Conservation (phyloP, 1,140 invertebrate species). For the Triops longicaudatus region DNA sequence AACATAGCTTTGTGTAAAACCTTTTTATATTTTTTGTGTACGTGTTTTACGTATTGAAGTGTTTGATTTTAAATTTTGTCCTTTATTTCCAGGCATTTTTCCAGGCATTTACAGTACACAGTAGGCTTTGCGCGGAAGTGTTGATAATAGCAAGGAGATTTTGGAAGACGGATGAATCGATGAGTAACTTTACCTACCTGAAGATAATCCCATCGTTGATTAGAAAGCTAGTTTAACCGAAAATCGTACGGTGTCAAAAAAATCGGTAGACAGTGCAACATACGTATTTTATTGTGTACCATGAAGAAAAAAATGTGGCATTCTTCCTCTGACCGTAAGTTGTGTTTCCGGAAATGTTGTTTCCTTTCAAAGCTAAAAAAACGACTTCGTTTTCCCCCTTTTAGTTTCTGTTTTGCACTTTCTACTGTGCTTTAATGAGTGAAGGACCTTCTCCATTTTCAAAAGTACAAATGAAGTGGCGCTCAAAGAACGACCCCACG, state of each 20-base stretch:
- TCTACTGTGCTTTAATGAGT: constrained; percentile 12
- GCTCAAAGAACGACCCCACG: constrained; percentile 13
- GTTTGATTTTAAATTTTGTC: too few relatives aligned
- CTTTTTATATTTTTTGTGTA: too few relatives aligned
- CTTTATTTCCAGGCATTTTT: too few relatives aligned
- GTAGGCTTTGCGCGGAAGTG: too few relatives aligned
- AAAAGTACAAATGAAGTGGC: constrained; percentile 12
- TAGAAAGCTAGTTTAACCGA: not conserved
- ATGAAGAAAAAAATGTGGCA: not conserved
- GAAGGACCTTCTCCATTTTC: constrained; percentile 14
- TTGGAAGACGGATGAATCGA: not conserved
- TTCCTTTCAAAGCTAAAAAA: not conserved
- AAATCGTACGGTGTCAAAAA: not conserved
- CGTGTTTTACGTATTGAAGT: too few relatives aligned
- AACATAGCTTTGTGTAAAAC: too few relatives aligned
- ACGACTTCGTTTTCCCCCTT: not conserved
- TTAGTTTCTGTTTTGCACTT: not conserved
- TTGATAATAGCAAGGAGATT: not conserved
- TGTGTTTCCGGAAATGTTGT: not conserved
- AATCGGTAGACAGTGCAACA: constrained; percentile 8
- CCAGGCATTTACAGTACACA: too few relatives aligned
- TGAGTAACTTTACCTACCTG: constrained; percentile 3
- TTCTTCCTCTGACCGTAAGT: not conserved
- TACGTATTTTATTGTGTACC: not conserved
- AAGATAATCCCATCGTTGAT: constrained; percentile 12